phyloP scores from a whole-genome alignment of 2,797 vertebrate species.

The Lerista edwardsae region DNA sequence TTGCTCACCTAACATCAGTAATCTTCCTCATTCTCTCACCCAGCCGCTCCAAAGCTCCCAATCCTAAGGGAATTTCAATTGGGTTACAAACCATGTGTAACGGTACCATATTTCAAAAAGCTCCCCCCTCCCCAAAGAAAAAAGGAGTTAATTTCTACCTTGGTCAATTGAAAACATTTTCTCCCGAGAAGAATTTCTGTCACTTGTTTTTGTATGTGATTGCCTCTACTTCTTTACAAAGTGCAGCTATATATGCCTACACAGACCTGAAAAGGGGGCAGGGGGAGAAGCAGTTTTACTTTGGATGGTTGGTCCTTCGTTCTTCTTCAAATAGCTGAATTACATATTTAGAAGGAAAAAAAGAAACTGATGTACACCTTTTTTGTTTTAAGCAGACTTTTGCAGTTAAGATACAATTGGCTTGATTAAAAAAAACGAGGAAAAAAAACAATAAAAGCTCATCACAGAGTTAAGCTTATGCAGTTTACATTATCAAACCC shows the following conservation, averaged over 20 bases:
- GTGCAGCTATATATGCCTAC: slow-evolving; percentile 73
- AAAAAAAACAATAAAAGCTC: slow-evolving; percentile 71
- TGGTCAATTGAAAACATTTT: slow-evolving; percentile 55
- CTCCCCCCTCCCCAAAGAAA: not conserved
- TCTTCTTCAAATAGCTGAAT: slow-evolving; percentile 52
- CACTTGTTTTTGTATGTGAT: not conserved
- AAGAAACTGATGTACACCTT: slow-evolving; percentile 53
- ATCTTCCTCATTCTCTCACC: slow-evolving; percentile 65
- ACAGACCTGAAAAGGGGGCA: slow-evolving; percentile 61
- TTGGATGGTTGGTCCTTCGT: slow-evolving; percentile 58
- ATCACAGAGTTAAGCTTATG: slow-evolving; percentile 77
- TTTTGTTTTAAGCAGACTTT: slow-evolving; percentile 67
- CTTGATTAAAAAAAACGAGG: slow-evolving; percentile 70
- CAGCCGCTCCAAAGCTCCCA: slow-evolving; percentile 35
- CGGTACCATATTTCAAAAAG: slow-evolving; percentile 76
- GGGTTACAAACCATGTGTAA: slow-evolving; percentile 74
- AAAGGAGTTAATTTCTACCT: slow-evolving; percentile 55
- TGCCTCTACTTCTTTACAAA: slow-evolving; percentile 73
- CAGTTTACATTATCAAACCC: slow-evolving; percentile 72
- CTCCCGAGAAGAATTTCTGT: slow-evolving; percentile 43
- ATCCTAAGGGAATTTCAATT: slow-evolving; percentile 69
- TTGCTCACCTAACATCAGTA: slow-evolving; percentile 63
- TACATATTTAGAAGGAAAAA: slow-evolving; percentile 44
- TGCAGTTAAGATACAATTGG: slow-evolving; percentile 68
- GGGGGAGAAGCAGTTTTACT: slow-evolving; percentile 57